phyloP scores from a whole-genome alignment of 2,888 invertebrate species.

The Metallyticus violacea region DNA sequence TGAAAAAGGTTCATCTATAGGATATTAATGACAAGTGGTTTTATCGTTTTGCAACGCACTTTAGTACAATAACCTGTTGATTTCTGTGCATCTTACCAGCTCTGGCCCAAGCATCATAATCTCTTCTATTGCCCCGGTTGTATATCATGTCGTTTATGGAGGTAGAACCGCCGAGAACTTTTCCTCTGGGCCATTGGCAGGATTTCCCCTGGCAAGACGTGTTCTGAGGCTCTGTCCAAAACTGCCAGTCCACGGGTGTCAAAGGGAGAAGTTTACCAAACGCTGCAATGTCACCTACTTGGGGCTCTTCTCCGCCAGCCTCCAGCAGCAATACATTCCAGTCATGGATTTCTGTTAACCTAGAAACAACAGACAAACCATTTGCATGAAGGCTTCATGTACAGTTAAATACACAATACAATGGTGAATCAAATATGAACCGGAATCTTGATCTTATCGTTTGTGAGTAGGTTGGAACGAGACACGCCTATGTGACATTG shows the following conservation, averaged over 20 bases:
- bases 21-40: too few species aligned
- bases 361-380: slow-evolving; percentile 32
- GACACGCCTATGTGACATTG: too few species aligned
- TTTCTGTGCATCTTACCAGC: slow-evolving; percentile 40
- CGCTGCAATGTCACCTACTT: slow-evolving; percentile 62
- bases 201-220: slow-evolving; percentile 58
- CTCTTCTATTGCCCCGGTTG: slow-evolving; percentile 56
- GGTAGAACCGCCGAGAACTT: slow-evolving; percentile 65
- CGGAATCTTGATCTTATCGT: too few species aligned
- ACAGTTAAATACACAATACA: too few species aligned
- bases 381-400: too few species aligned
- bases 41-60: too few species aligned
- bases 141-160: slow-evolving; percentile 65
- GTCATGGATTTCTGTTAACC: slow-evolving; percentile 70
- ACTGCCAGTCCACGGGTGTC: slow-evolving; percentile 68
- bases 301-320: slow-evolving; percentile 62
- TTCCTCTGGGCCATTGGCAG: slow-evolving; percentile 65
- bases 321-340: slow-evolving; percentile 71
- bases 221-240: slow-evolving; percentile 62
- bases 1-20: too few species aligned
- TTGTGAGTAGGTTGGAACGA: too few species aligned
- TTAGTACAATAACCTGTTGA: too few species aligned
- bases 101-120: slow-evolving; percentile 65
- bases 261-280: slow-evolving; percentile 58
- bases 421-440: too few species aligned